A percentile compares a stretch with the other conserved stretches of the same genome.
phyloP scores from a whole-genome alignment of 2,113 vertebrate species.

The Gallinago undulata region DNA sequence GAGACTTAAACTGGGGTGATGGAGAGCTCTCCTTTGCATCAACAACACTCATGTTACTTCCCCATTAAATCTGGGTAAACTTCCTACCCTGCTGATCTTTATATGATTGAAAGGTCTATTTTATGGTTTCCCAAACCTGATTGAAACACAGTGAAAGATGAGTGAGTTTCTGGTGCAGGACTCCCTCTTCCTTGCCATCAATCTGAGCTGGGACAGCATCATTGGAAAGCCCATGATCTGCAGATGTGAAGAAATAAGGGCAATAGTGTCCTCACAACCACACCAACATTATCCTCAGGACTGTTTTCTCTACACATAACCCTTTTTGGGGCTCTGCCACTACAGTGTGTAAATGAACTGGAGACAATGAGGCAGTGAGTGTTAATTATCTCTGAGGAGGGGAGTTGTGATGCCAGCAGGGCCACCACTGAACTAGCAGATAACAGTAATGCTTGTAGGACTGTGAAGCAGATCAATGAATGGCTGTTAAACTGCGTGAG shows the following conservation, averaged over 20 bases:
- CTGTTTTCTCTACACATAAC: neutral
- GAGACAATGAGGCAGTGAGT: neutral
- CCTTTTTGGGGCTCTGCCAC: neutral
- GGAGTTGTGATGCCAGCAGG: neutral
- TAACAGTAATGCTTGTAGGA: neutral
- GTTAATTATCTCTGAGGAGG: neutral
- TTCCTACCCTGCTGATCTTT: conserved; percentile 21
- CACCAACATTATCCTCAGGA: fast-evolving
- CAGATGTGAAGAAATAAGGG: neutral
- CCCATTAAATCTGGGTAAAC: neutral
- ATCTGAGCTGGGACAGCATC: neutral
- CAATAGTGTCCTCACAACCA: neutral
- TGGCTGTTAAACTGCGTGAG: neutral
- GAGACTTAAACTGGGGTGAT: conserved; percentile 25
- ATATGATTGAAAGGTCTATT: conserved; percentile 24
- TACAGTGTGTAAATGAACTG: neutral
- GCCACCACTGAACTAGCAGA: neutral
- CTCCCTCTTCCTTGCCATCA: neutral
- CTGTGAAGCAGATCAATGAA: neutral
- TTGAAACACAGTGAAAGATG: conserved; percentile 22
- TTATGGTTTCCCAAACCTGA: conserved; percentile 29
- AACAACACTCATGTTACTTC: neutral
- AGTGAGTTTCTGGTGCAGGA: neutral
- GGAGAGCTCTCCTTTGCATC: conserved; percentile 47
- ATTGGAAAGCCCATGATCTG: neutral